Evolutionary conservation across 2,888 invertebrate species (phyloP), one percentile per base, ranked within the genome.

Genomic region (Hirtodrosophila alboralis): DNA sequence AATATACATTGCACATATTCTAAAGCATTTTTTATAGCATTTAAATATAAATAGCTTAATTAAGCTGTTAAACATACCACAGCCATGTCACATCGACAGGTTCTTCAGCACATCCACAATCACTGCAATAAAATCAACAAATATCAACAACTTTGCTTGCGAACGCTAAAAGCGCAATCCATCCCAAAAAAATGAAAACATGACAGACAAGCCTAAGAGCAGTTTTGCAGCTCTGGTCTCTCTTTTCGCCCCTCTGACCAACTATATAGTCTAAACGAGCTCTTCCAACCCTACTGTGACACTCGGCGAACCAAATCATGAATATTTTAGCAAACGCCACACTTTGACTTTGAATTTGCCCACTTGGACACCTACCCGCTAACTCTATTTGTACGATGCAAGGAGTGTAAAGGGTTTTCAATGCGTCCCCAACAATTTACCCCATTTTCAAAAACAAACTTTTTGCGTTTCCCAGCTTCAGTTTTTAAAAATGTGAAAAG

Each of bases 311-410:
- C 75, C 78, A 85, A 65, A 64, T 83, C 85, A 79, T 79, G 83
- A 79, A 79, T 79, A 79, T 79, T 79, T 79, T 79, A 79, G 85
- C 84, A 81, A 84, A 81, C 67, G 78, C 64, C 83, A 72, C 85
- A 78, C 83, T 61, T 73, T 81, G 77, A 60, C 80, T 79, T 79
- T 70, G 83, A 75, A 83, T 84, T 75, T 62, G 66, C 49, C 41
- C 75, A 64, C 78, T 77, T 77, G 81, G 64, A 71, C 77, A 77
- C 75, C 81, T 59, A 58, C 13, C 49, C 52, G 52, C 49, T 56
- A 53, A 36, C 68, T 56, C 49, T 60, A 60, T 67, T 68, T 72
- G 43, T 13, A 13, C 16, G 21, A 1, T 2, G 34, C 2, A 21
- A 34, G 31, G 34, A 43, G 14, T 30, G 27, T 12, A n/a, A 57